Percentiles rank a stretch among this genome's conserved stretches.
These are phyloP conservation scores for Paraescarpia echinospica DNA, from an alignment of 1,140 invertebrate genomes.

Conservation along the genomic window DNA sequence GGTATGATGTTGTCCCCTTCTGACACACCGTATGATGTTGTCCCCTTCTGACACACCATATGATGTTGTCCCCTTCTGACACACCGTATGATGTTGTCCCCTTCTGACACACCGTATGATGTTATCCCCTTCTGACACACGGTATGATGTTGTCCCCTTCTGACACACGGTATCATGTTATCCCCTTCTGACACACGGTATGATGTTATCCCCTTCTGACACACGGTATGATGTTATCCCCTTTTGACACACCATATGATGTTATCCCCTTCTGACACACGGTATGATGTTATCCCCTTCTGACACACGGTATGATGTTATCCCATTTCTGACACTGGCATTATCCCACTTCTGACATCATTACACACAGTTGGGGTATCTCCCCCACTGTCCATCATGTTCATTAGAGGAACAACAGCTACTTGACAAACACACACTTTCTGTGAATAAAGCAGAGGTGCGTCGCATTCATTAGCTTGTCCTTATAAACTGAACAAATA, in stretches of 20 bases:
- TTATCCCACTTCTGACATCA: neutral
- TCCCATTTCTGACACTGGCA: neutral
- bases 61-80: neutral
- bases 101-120: neutral
- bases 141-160: neutral
- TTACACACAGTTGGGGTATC: neutral
- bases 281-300: too few relatives aligned
- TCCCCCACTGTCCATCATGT: neutral
- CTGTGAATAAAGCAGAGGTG: neutral
- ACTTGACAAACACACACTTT: neutral
- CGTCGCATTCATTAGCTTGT: neutral
- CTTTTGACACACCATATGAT: neutral
- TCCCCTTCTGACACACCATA: neutral
- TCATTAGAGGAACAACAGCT: neutral
- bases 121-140: neutral
- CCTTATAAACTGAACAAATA: neutral
- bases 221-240: neutral
- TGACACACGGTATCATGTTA: too few relatives aligned
- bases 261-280: neutral
- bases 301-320: neutral
- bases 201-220: neutral
- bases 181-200: too few relatives aligned
- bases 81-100: neutral
- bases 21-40: neutral
- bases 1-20: neutral